Evolutionary conservation across 1,140 invertebrate genomes (phyloP).

Genomic region (Magallana ariakensis): DNA sequence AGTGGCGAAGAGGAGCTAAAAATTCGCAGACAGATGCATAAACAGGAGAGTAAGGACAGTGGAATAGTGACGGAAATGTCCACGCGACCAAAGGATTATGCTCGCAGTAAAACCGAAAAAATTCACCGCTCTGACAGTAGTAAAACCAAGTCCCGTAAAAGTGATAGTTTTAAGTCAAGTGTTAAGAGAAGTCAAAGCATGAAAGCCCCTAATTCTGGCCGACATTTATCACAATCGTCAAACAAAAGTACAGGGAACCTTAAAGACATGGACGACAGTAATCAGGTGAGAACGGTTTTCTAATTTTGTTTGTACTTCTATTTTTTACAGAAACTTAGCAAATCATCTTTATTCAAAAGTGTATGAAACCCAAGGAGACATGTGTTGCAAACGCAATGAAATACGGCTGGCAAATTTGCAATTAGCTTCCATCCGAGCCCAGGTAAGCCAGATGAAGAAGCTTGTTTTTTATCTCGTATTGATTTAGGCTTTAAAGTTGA

Average conservation of each 20-base stretch:
- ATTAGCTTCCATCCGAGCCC: constrained; percentile 91
- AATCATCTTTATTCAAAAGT: constrained; percentile 94
- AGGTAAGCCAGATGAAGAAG: constrained; percentile 83
- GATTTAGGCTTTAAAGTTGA: background rate
- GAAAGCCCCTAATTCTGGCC: background rate
- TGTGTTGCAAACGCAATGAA: constrained; percentile 96
- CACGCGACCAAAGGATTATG: constrained; percentile 59
- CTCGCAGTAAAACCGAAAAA: constrained; percentile 50
- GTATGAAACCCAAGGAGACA: constrained; percentile 96
- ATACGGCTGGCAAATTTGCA: constrained; percentile 94
- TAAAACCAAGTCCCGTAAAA: constrained; percentile 44
- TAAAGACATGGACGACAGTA: constrained; percentile 50
- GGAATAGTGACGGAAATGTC: constrained; percentile 65
- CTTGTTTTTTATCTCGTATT: constrained; percentile 18
- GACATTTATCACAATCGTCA: constrained; percentile 9
- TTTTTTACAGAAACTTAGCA: constrained; percentile 86
- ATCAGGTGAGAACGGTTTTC: constrained; percentile 61
- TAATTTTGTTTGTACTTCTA: constrained; percentile 50
- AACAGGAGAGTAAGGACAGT: constrained; percentile 65
- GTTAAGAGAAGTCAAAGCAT: constrained; percentile 44
- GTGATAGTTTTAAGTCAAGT: constrained; percentile 41
- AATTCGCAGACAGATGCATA: constrained; percentile 58
- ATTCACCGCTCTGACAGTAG: constrained; percentile 55
- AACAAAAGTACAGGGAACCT: constrained; percentile 37
- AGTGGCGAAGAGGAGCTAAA: constrained; percentile 49